Base-by-base conservation (phyloP, 2,113 vertebrate species). In the Acinonyx jubatus region DNA sequence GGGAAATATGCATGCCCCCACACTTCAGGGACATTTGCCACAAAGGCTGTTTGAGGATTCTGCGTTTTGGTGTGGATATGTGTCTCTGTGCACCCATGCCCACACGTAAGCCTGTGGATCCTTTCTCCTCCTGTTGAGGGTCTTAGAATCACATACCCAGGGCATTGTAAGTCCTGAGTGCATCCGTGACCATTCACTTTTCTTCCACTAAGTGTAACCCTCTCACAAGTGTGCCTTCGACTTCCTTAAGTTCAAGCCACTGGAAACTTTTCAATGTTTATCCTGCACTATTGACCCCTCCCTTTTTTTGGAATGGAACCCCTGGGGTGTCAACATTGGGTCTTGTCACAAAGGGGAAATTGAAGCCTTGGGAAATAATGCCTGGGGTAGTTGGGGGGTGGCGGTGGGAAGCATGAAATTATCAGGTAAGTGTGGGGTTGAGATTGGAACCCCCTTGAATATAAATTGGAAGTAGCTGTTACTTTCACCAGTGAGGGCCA, bases 31-130 rank as follows among this genome's bases (percentile, higher is more conserved):
- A n/a, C 69, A n/a, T 61, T 52, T 61, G n/a, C n/a, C 71, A 66
- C 6, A 1, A 23, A 36, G 23, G 19, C 38, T 68, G 0, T 13
- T 36, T 76, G 89, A 89, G 23, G 63, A 18, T 69, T 94, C 33
- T 76, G 74, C n/a, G 18, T 69, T n/a, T 41, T 4, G 16, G 4
- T 10, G 2, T 29, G 15, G 10, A 11, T 5, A 29, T 1, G 13
- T 2, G 18, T 0, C 12, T 13, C 25, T 0, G 1, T 41, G 10
- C 19, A 0, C 5, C 1, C 14, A 0, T 50, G 25, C 52, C n/a
- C 48, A 50, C 5, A 0, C 33, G 9, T 41, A n/a, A 31, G 10
- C 18, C 21, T 13, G 5, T 3, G 45, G 29, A 27, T n/a, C 55
- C 33, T 41, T 79, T 41, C 25, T 65, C 71, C 76, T 92, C 33